Evolutionary conservation across 2,113 vertebrate genomes (phyloP).

Genomic region (Anguilla rostrata): DNA sequence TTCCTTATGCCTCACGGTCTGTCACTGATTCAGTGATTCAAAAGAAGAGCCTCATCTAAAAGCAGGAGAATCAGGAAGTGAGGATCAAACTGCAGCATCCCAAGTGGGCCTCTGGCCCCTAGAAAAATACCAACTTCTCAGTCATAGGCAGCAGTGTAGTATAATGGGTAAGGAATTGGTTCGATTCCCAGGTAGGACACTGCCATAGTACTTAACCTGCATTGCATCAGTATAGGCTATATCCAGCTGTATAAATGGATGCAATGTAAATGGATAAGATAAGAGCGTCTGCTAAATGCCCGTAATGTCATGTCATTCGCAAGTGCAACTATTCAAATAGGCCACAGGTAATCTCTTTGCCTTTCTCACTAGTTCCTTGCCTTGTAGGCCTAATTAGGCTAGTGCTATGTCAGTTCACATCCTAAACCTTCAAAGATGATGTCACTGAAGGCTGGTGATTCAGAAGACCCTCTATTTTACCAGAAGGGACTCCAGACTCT

Average conservation of each 20-base stretch:
- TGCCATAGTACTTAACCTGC: too few species aligned
- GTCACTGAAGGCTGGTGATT: not conserved
- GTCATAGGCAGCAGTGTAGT: too few species aligned
- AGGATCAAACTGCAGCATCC: not conserved
- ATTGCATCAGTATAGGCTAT: too few species aligned
- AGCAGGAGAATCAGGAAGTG: too few species aligned
- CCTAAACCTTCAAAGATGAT: not conserved
- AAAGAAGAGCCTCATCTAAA: not conserved
- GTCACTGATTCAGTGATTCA: not conserved
- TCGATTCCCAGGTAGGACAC: too few species aligned
- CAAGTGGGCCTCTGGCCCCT: not conserved
- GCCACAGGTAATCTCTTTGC: not conserved
- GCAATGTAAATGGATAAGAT: too few species aligned
- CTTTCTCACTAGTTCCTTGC: not conserved
- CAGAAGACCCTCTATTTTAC: not conserved
- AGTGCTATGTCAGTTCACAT: not conserved
- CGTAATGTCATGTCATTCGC: too few species aligned
- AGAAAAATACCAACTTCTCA: too few species aligned
- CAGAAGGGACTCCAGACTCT: not conserved
- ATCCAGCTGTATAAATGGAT: too few species aligned
- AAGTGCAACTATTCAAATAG: not conserved
- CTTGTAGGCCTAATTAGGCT: not conserved
- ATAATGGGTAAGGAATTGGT: too few species aligned
- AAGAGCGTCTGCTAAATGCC: too few species aligned
- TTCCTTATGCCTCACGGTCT: too few species aligned